Percentiles rank a stretch among this genome's conserved stretches.
phyloP scores from a whole-genome alignment of 2,888 invertebrate genomes.

The Alcis repandata region DNA sequence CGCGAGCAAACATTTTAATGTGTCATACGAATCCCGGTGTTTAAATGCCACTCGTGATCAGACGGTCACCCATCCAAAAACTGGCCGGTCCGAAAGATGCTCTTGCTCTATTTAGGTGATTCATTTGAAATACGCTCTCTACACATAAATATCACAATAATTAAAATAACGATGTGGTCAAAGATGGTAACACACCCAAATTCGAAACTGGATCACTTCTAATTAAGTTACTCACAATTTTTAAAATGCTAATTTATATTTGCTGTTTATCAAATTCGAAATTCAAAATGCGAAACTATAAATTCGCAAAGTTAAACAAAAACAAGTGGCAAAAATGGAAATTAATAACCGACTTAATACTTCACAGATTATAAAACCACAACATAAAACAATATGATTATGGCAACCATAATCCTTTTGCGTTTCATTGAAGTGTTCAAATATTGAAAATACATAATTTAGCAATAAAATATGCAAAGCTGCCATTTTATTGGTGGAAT shows the following conservation, averaged over 20 bases:
- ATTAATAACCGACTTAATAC: constrained; percentile 6
- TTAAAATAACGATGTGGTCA: too few relatives aligned
- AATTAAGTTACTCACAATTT: too few relatives aligned
- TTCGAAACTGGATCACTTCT: too few relatives aligned
- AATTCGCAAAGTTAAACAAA: neutral
- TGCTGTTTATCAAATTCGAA: neutral
- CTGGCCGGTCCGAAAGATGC: too few relatives aligned
- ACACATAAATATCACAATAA: too few relatives aligned
- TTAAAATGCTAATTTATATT: neutral
- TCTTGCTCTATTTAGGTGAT: too few relatives aligned
- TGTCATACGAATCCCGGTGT: too few relatives aligned
- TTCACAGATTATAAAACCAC: constrained; percentile 7
- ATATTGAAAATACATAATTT: constrained; percentile 21
- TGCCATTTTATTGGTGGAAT: constrained; percentile 25
- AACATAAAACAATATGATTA: constrained; percentile 8
- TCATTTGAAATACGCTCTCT: too few relatives aligned
- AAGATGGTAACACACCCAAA: too few relatives aligned
- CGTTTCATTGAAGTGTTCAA: neutral
- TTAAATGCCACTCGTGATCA: too few relatives aligned
- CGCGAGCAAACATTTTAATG: too few relatives aligned
- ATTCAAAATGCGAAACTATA: neutral
- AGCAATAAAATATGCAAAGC: constrained; percentile 29
- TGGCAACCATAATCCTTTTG: constrained; percentile 3
- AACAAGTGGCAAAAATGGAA: neutral
- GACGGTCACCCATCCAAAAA: too few relatives aligned